Evolutionary conservation across 2,113 vertebrate genomes (phyloP).

Genomic region (Glaucidium brasilianum): DNA sequence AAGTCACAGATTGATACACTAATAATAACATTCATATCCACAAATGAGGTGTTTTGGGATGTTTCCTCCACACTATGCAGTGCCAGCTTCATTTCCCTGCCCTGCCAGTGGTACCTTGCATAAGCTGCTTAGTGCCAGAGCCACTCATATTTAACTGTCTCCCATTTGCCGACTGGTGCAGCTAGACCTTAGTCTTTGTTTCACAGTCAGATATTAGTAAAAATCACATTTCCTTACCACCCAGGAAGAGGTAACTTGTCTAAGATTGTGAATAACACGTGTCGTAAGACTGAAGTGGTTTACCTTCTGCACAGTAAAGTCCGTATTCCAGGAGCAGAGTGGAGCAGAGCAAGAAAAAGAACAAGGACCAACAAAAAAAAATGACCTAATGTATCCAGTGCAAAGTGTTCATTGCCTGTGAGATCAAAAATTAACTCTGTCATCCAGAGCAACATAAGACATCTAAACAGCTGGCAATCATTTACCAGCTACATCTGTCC

Average conservation of each 20-base stretch:
- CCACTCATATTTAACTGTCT: not conserved
- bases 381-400: not conserved
- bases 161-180: not conserved
- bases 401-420: not conserved
- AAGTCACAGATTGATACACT: not conserved
- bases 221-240: not conserved
- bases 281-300: not conserved
- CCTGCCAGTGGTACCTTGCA: not conserved
- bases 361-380: not conserved
- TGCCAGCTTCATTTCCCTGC: not conserved
- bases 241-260: not conserved
- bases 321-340: not conserved
- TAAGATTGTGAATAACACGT: not conserved
- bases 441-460: not conserved
- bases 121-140: not conserved
- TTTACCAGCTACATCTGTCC: not conserved
- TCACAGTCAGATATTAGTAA: not conserved
- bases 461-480: not conserved
- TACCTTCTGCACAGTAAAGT: not conserved
- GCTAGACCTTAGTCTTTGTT: not conserved
- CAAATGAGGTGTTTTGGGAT: not conserved
- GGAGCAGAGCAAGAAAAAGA: not conserved
- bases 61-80: not conserved
- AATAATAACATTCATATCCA: not conserved
- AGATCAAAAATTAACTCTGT: not conserved